Evolutionary conservation across 1,140 invertebrate genomes (phyloP), one percentile per base, ranked within the genome.

Genomic region (Phortica variegata): DNA sequence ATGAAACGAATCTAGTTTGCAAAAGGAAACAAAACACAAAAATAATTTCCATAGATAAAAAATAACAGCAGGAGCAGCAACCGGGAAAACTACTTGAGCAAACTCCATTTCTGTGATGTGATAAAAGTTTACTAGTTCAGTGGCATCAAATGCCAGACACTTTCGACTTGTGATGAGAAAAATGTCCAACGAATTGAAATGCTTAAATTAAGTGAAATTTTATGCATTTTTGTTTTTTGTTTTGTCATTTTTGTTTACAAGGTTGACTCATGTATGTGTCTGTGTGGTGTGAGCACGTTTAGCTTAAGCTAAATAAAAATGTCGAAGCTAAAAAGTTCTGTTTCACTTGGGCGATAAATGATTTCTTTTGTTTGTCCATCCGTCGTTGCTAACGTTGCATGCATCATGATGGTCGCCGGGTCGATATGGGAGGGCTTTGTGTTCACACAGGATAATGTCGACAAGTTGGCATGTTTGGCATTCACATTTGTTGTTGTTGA

Each of bases 181-280:
- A 38, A 46, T 9, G n/a, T 5, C 10, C 21, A 32, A 13, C 13
- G 31, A 65, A 65, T 58, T 65, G 49, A 58, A 56, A 59, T 57
- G 52, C 43, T 52, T 60, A 66, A 70, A 70, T 71, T 66, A 70
- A 70, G 62, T 70, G 61, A 71, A 70, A 66, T 70, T 70, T 70
- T 70, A 70, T 70, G 66, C 66, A 70, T 71, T 70, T 70, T 70
- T 69, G 5, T 36, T 36, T 16, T 13, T 36, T 36, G 6, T 13
- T 36, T 36, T 5, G 16, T 13, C 21, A 13, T 13, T 18, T 7
- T 10, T 41, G 20, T n/a, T n/a, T 38, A 10, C 15, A 7, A 31
- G 29, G n/a, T 31, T 8, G 29, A 31, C 29, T 7, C 29, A 31
- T 8, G n/a, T 31, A 31, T 31, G n/a, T n/a, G n/a, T 31, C 7